These are phyloP conservation scores for Bombus waltoni DNA, from an alignment of 1,140 invertebrate genomes.

Conservation along the genomic window DNA sequence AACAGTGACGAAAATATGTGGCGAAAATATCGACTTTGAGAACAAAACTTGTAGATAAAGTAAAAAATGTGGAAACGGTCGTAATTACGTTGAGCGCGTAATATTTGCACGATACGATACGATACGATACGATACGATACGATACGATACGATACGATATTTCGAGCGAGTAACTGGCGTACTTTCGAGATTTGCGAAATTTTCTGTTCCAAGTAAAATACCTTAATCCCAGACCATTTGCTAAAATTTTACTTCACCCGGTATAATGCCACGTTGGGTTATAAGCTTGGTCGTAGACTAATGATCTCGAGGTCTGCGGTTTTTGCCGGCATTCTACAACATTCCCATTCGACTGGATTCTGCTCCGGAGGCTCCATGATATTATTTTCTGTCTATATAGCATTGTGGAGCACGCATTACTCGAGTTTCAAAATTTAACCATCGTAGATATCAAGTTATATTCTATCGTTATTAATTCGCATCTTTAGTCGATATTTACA, in stretches of 20 bases:
- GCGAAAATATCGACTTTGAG: neutral
- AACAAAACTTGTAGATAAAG: neutral
- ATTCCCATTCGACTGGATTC: constrained; percentile 82
- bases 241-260: constrained; percentile 57
- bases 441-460: neutral
- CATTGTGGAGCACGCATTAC: constrained; percentile 23
- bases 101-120: neutral
- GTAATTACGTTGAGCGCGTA: neutral
- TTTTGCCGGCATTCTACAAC: constrained; percentile 83
- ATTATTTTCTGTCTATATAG: constrained; percentile 70
- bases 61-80: neutral
- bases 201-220: neutral
- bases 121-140: neutral
- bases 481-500: neutral
- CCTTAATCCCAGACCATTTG: constrained; percentile 20
- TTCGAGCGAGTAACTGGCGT: neutral
- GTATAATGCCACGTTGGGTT: constrained; percentile 69
- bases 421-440: constrained; percentile 6
- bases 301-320: constrained; percentile 81
- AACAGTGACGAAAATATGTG: neutral
- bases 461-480: neutral
- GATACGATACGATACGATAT: neutral
- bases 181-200: neutral
- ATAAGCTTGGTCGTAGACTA: constrained; percentile 79
- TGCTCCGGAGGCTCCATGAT: constrained; percentile 68